phyloP scores from a whole-genome alignment of 2,113 vertebrate species.

The Sebastes fasciatus region DNA sequence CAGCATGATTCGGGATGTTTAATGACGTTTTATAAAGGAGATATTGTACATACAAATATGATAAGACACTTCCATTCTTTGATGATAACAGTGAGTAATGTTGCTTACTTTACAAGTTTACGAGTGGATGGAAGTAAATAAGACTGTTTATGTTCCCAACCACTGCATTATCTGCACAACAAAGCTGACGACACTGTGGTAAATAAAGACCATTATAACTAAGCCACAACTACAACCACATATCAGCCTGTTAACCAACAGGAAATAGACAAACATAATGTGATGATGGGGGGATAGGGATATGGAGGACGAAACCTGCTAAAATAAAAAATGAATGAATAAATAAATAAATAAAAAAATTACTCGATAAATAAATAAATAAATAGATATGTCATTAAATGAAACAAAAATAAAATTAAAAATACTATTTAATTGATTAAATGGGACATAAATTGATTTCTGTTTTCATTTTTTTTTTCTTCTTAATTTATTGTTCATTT shows the following conservation, averaged over 20 bases:
- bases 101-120: neutral
- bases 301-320: too few relatives aligned
- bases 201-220: slow-evolving; percentile 2
- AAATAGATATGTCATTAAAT: too few relatives aligned
- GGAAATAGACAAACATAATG: slow-evolving; percentile 11
- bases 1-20: neutral
- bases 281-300: neutral
- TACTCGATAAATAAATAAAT: too few relatives aligned
- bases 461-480: too few relatives aligned
- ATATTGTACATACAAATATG: slow-evolving; percentile 3
- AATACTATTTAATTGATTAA: too few relatives aligned
- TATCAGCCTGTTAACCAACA: slow-evolving; percentile 7
- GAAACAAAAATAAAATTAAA: too few relatives aligned
- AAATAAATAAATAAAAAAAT: too few relatives aligned
- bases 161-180: neutral
- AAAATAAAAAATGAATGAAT: too few relatives aligned
- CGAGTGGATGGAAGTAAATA: neutral
- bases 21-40: neutral
- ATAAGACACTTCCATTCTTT: neutral
- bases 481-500: too few relatives aligned
- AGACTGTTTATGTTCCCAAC: slow-evolving; percentile 5
- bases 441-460: too few relatives aligned
- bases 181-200: neutral
- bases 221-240: slow-evolving; percentile 18
- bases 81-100: neutral